Base-by-base conservation (phyloP, 2,113 vertebrate genomes). In the Chionodraco myersi region DNA sequence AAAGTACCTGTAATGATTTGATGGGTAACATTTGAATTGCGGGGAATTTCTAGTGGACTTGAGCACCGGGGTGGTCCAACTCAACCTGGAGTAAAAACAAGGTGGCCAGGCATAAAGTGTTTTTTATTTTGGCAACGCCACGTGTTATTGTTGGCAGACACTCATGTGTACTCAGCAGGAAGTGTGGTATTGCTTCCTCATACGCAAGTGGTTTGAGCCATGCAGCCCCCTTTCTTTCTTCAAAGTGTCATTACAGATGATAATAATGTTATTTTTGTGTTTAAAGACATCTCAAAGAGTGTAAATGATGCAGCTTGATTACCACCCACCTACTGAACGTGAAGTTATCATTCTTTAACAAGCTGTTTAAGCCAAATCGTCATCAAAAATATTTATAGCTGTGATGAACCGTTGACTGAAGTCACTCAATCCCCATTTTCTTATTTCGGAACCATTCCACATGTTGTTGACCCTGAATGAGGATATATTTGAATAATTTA, bases 81-180 rank as follows among this genome's bases (percentile, higher is more conserved):
- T 86, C 83, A 83, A 74, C 79, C 51, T 82, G 77, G 68, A 82
- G 56, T 76, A 16, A 86, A 89, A 82, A 64, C 88, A 81, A 68
- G 66, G 81, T 84, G 71, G 83, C 77, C 83, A 45, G 67, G 67
- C 78, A 68, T 74, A 72, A 84, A 83, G 34, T 80, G 52, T 80
- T 86, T 80, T 89, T 89, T 72, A 59, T 85, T 92, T 86, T 92
- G 79, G 85, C 86, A 75, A 75, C 56, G 6, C 48, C 51, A 2
- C 87, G 69, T 88, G 77, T 90, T 92, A 87, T 88, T 92, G 77
- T 90, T 93, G 89, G 90, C 88, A 79, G 69, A 67, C 52, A 23
- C 74, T 77, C 65, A 75, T 85, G 79, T 88, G 73, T 86, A 83
- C 82, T 70, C 83, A 72, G 80, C 67, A 18, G 84, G 89, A 63